Evolutionary conservation across 2,113 vertebrate genomes (phyloP).

Genomic region (Megaceryle torquata): DNA sequence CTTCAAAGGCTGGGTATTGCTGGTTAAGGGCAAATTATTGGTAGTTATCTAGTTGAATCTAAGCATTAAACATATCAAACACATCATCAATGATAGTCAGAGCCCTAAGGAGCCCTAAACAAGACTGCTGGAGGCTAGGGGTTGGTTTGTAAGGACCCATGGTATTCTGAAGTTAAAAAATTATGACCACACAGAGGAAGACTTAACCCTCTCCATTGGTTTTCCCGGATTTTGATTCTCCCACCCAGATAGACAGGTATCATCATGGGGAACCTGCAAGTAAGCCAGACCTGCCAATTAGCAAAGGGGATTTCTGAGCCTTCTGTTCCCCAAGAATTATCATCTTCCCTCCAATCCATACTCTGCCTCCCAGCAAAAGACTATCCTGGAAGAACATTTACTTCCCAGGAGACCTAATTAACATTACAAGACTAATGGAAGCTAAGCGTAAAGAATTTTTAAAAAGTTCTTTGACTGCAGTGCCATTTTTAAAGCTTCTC

Average conservation of each 20-base stretch:
- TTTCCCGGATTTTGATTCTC: background rate
- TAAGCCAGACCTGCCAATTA: background rate
- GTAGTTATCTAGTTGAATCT: background rate
- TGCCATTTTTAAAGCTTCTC: background rate
- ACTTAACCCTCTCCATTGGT: background rate
- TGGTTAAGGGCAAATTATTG: background rate
- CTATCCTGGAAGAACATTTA: conserved; percentile 39
- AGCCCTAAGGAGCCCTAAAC: background rate
- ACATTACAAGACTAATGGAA: conserved; percentile 40
- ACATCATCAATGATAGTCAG: background rate
- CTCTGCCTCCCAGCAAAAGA: conserved; percentile 29
- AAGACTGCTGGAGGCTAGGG: background rate
- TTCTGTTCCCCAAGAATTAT: conserved; percentile 8
- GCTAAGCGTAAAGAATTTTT: background rate
- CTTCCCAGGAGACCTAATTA: conserved; percentile 59
- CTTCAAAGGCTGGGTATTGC: background rate
- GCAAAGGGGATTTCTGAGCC: conserved; percentile 16
- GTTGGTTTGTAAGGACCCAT: background rate
- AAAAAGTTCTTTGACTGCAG: background rate
- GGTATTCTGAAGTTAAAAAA: background rate
- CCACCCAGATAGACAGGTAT: background rate
- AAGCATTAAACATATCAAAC: background rate
- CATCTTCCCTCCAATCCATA: background rate
- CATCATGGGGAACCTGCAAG: background rate
- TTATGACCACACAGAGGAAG: background rate